phyloP scores from a whole-genome alignment of 1,140 invertebrate genomes.

The Lamellibrachia luymesi region DNA sequence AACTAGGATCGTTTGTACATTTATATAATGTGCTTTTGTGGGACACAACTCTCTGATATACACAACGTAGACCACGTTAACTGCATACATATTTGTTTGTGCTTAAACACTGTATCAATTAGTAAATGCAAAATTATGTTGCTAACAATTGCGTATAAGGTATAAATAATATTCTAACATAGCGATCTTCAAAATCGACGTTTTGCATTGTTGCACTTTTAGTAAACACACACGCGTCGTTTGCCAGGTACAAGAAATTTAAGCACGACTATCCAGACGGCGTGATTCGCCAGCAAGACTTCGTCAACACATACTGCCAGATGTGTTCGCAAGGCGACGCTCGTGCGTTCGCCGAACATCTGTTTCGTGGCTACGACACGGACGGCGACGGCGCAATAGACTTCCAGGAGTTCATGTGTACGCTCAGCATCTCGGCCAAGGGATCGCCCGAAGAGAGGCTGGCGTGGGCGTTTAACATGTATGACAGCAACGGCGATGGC shows the following conservation, averaged over 20 bases:
- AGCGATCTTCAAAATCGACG: neutral
- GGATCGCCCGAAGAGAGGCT: slow-evolving; percentile 12
- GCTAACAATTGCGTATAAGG: too few species aligned
- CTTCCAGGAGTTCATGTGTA: slow-evolving; percentile 28
- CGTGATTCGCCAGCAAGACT: slow-evolving; percentile 62
- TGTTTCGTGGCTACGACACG: slow-evolving; percentile 40
- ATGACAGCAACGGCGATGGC: slow-evolving; percentile 16
- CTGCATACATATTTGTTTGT: too few species aligned
- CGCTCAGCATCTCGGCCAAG: slow-evolving; percentile 1
- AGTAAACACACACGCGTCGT: neutral
- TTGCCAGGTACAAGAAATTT: slow-evolving; percentile 85
- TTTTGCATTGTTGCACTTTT: neutral
- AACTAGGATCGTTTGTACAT: too few species aligned
- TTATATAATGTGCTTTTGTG: too few species aligned
- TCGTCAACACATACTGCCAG: neutral
- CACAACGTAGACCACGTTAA: too few species aligned
- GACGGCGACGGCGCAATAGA: slow-evolving; percentile 39
- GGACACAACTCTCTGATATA: too few species aligned
- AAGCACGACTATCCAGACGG: slow-evolving; percentile 95
- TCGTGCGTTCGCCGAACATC: slow-evolving; percentile 33
- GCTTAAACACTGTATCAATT: too few species aligned
- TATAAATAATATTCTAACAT: too few species aligned
- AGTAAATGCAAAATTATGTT: too few species aligned
- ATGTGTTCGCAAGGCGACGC: slow-evolving; percentile 18
- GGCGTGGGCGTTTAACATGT: slow-evolving; percentile 21